Conservation (phyloP, 2,888 invertebrate genomes). For the Nemotelus pantherinus region DNA sequence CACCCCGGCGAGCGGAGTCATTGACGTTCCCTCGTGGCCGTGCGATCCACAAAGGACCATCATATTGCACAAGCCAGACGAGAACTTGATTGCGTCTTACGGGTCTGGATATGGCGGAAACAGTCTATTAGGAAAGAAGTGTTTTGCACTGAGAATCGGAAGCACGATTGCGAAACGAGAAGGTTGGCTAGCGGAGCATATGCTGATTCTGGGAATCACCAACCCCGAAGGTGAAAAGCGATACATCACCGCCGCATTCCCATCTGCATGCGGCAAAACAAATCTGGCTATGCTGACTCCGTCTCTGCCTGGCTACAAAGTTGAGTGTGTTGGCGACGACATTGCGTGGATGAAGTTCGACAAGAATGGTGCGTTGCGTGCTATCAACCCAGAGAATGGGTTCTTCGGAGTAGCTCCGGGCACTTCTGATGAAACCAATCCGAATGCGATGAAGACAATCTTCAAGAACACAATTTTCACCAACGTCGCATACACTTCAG, state of each 20-base stretch:
- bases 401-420: conserved; percentile 99
- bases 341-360: conserved; percentile 99
- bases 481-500: conserved; percentile 93
- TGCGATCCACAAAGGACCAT: conserved; percentile 96
- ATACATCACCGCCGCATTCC: conserved; percentile 98
- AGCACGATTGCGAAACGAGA: conserved; percentile 94
- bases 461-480: conserved; percentile 95
- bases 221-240: conserved; percentile 88
- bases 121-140: conserved; percentile 96
- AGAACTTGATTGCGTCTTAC: conserved; percentile 65
- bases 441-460: conserved; percentile 95
- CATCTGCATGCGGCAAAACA: conserved; percentile 98
- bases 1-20: conserved; percentile 70
- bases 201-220: conserved; percentile 97
- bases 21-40: conserved; percentile 85
- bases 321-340: conserved; percentile 96
- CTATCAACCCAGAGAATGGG: conserved; percentile 98
- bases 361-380: conserved; percentile 84
- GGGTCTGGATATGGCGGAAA: conserved; percentile 99
- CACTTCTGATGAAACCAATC: conserved; percentile 91
- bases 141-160: conserved; percentile 95
- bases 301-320: conserved; percentile 87
- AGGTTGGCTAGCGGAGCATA: conserved; percentile 99
- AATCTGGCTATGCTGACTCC: conserved; percentile 99
- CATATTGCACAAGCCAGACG: conserved; percentile 79